Evolutionary conservation across 35 echinoderm and acorn worm species (phyloP), one percentile per base, ranked within the genome.

Genomic region (Ptychodera flava): DNA sequence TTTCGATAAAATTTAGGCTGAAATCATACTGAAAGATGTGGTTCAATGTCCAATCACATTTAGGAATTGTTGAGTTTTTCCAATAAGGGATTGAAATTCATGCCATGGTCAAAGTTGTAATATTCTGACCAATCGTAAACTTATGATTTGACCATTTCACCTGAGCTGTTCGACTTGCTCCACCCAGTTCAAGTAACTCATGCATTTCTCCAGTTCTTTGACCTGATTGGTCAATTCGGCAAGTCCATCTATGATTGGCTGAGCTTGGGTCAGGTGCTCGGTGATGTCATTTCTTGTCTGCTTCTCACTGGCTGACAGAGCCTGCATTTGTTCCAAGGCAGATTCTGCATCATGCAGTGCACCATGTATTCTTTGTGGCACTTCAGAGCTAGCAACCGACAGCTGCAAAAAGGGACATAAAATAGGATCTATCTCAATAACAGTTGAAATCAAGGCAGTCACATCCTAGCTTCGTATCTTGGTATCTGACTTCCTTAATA

Each of bases 181-280:
- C 36, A 99, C 52, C 96, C 92, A 99, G 81, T 99, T 99, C 87
- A 99, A 88, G 52, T 99, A 99, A 28, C 94, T 90, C 92, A 99
- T 86, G 80, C 92, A 94, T 53, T 88, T 94, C 77, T 99, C 96
- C 1, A 99, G 86, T 53, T 92, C 96, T 78, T 94, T 91, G 0
- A 99, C 92, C 76, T 94, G 86, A 29, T 80, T 79, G 1, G 91
- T 89, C 83, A 92, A 80, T 36, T 88, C 86, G 22, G 79, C 64
- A 6, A 99, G 77, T 30, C 90, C 88, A 28, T 92, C 84, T 1
- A 94, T 87, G 81, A 94, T 90, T 82, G 93, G 96, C 76, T 92
- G 88, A 36, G 87, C 90, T 29, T 90, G 84, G 78, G 35, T 92
- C 82, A 94, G 35, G 76, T 93, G 91, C 77, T 89, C 93, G 15